Conservation (phyloP, 35 echinoderm and acorn worm species). For the Stichopus chloronotus region DNA sequence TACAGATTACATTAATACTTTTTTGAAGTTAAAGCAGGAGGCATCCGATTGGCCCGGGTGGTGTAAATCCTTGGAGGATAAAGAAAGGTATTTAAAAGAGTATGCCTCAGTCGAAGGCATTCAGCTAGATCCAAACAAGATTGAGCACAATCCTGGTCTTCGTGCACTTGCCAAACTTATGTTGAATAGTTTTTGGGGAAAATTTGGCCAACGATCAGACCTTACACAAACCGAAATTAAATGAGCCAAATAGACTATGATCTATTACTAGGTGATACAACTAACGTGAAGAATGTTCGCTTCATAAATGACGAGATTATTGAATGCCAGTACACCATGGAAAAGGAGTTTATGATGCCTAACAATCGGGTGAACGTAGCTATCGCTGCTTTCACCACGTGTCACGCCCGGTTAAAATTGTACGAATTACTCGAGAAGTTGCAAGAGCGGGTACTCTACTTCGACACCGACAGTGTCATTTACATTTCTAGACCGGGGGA, state of each 20-base stretch:
- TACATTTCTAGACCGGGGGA: no score
- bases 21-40: conserved; percentile 50
- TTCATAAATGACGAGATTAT: conserved; percentile 40
- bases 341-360: no score
- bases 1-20: conserved; percentile 54
- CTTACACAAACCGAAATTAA: background rate
- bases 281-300: background rate
- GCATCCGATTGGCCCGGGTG: conserved; percentile 5
- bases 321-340: background rate
- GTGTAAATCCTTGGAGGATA: conserved; percentile 21
- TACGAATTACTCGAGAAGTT: no score
- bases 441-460: no score
- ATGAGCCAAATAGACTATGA: background rate
- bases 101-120: conserved; percentile 53
- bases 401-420: no score
- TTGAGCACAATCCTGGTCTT: no score
- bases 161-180: no score
- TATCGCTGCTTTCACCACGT: conserved; percentile 31
- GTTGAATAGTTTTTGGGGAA: no score
- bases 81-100: conserved; percentile 36
- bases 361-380: conserved; percentile 19
- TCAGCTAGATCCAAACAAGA: no score
- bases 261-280: background rate
- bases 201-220: no score
- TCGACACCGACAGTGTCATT: no score